These are phyloP conservation scores for Homalodisca vitripennis DNA, from an alignment of 1,140 invertebrate species.

Conservation along the genomic window DNA sequence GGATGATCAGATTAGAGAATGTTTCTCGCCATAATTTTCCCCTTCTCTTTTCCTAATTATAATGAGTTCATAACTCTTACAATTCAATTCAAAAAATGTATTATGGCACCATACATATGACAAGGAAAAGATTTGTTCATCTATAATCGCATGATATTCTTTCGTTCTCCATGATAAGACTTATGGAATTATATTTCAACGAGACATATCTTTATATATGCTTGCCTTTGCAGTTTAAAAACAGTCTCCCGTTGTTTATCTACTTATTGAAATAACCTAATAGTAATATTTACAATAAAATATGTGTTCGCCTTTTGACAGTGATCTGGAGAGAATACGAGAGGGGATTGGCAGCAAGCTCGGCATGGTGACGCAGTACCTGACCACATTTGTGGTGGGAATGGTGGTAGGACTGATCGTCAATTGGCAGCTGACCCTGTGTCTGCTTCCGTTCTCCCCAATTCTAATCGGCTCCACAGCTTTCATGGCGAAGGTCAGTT, in stretches of 20 bases:
- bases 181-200: no score
- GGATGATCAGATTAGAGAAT: no score
- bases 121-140: no score
- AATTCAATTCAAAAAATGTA: no score
- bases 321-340: constrained; percentile 84
- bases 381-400: constrained; percentile 66
- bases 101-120: no score
- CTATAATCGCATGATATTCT: no score
- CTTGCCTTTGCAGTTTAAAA: neutral
- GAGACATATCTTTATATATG: no score
- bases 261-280: neutral
- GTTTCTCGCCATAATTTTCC: no score
- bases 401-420: constrained; percentile 71
- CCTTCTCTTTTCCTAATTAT: no score
- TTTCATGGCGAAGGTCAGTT: constrained; percentile 52
- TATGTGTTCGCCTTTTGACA: constrained; percentile 51
- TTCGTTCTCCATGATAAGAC: no score
- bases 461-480: constrained; percentile 62
- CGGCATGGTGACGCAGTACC: constrained; percentile 71
- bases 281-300: neutral
- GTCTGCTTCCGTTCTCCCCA: constrained; percentile 76
- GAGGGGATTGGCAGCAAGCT: constrained; percentile 90
- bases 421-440: constrained; percentile 79
- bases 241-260: neutral
- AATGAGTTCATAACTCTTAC: no score